Percentiles rank a stretch among this genome's conserved stretches.
These are phyloP conservation scores for Trichomalopsis sarcophagae DNA, from an alignment of 1,140 invertebrate species.

Conservation along the genomic window DNA sequence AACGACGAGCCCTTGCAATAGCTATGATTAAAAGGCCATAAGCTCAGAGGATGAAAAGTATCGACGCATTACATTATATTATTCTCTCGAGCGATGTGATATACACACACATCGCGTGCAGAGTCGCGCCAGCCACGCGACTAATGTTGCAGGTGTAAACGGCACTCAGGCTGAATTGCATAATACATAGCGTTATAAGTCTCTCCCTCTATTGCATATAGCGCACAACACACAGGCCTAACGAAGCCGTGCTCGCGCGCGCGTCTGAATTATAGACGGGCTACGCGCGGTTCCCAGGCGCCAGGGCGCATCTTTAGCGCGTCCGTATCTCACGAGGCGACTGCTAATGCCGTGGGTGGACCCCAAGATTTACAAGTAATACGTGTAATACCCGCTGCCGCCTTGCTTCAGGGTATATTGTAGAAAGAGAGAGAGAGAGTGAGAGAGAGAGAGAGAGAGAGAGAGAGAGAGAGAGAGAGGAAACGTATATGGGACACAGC, in stretches of 20 bases:
- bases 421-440: not conserved
- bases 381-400: conserved; percentile 14
- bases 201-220: not conserved
- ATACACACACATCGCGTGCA: not conserved
- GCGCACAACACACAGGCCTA: not conserved
- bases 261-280: not conserved
- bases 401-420: not conserved
- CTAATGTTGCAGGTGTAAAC: conserved; percentile 39
- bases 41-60: not conserved
- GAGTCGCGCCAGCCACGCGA: conserved; percentile 8
- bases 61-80: not conserved
- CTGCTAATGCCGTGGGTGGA: conserved; percentile 51
- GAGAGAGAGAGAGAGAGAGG: not conserved
- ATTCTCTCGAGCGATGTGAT: not conserved
- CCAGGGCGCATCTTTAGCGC: not conserved
- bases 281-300: conserved; percentile 6
- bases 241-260: not conserved
- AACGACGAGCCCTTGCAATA: not conserved
- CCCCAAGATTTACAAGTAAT: conserved; percentile 48
- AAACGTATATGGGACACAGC: no score
- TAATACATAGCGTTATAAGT: conserved; percentile 34
- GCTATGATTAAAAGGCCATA: conserved; percentile 20
- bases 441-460: no score
- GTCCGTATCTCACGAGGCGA: conserved; percentile 16
- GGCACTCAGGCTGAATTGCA: conserved; percentile 33